Base-by-base conservation (phyloP, 2,888 invertebrate genomes). In the Macropis europaea region DNA sequence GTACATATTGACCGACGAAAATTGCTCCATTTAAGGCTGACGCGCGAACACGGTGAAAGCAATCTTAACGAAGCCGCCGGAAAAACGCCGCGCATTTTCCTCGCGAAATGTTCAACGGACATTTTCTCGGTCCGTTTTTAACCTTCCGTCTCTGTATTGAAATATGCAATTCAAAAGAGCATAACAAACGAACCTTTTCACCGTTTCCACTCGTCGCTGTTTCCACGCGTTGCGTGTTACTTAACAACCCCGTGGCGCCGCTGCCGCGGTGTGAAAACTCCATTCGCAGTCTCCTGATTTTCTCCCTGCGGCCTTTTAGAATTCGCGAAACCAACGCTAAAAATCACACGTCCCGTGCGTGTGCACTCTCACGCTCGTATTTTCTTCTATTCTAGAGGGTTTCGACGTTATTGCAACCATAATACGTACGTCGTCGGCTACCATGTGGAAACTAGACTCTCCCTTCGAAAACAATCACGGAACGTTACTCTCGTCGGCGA, bases 111-210 rank as follows among this genome's bases (percentile, higher is more conserved):
- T 54, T 22, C 26, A 40, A 53, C 17, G 13, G 11, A 13, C n/a
- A 38, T 43, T 53, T 15, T 3, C 13, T 9, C 0, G 3, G 1
- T 1, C 32, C 1, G 17, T 36, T 32, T 36, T 11, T 19, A 45
- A 26, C 30, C 28, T 9, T 5, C 42, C 47, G 4, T 40, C 47
- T 47, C 40, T n/a, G n/a, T 45, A 54, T 69, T 57, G 57, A 57
- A 67, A 67, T 56, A 36, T 24, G 42, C 34, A 32, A 50, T 54
- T 66, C 57, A 50, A 69, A 50, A 32, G 56, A 36, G 56, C 48
- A 30, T 34, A 50, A 69, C 47, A 66, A 48, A 47, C 45, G 45
- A 66, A 13, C 26, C 50, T 50, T 48, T 57, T 67, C 48, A 66
- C 40, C 22, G n/a, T 40, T 38, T 28, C 15, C 34, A 6, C 32